These are phyloP conservation scores for Parazoanthus atlanticus DNA, from an alignment of 92 coral and sea anemone species.

Conservation along the genomic window DNA sequence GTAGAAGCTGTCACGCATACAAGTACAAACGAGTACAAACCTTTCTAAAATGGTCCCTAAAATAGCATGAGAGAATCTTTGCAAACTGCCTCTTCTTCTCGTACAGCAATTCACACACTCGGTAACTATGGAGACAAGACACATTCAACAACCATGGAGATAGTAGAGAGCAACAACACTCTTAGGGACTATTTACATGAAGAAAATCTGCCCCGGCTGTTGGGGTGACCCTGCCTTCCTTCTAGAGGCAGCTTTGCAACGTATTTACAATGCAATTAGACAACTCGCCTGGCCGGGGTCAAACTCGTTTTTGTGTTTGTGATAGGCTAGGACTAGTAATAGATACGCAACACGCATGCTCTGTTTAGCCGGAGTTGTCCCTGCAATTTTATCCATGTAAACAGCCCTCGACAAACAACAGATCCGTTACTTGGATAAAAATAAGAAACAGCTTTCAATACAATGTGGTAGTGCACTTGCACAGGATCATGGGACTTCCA, in stretches of 20 bases:
- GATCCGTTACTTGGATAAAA: not conserved
- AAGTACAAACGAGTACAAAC: conserved; percentile 43
- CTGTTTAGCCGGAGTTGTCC: too few relatives aligned
- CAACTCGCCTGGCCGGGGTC: too few relatives aligned
- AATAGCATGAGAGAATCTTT: conserved; percentile 89
- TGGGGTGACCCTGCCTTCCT: too few relatives aligned
- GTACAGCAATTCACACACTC: conserved; percentile 94
- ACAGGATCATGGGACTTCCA: not conserved
- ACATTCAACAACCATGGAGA: not conserved
- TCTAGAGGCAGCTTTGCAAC: too few relatives aligned
- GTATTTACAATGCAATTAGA: too few relatives aligned
- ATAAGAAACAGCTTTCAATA: not conserved
- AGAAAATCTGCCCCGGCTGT: too few relatives aligned
- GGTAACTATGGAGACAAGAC: conserved; percentile 68
- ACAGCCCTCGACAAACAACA: not conserved
- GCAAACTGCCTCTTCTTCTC: conserved; percentile 89
- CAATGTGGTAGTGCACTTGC: not conserved
- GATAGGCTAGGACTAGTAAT: too few relatives aligned
- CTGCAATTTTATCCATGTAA: too few relatives aligned
- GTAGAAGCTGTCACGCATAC: not conserved
- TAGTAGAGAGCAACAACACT: too few relatives aligned
- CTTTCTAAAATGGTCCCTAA: conserved; percentile 86
- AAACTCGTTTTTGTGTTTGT: too few relatives aligned
- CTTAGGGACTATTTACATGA: too few relatives aligned
- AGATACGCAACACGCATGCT: too few relatives aligned